A percentile compares a stretch with the other conserved stretches of the same genome.
phyloP scores from a whole-genome alignment of 2,888 invertebrate species.

The Drosophila mercatorum region DNA sequence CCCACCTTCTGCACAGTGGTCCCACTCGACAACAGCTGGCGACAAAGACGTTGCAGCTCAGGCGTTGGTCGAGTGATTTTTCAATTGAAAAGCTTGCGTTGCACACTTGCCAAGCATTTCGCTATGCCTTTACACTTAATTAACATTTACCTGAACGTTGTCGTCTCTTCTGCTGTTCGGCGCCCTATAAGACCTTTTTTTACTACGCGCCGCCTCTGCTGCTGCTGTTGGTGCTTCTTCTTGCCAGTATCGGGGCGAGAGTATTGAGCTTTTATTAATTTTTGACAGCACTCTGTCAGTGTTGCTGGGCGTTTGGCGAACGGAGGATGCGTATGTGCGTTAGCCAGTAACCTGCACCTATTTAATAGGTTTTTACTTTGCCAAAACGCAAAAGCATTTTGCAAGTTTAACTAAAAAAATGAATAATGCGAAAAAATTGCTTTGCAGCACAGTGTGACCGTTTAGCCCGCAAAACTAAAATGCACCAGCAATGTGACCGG shows the following conservation, averaged over 20 bases:
- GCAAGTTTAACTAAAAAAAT: slow-evolving; percentile 53
- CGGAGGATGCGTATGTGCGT: slow-evolving; percentile 15
- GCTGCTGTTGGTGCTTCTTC: slow-evolving; percentile 41
- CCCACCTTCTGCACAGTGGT: slow-evolving; percentile 2
- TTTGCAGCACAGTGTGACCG: slow-evolving; percentile 62
- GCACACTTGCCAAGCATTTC: slow-evolving; percentile 19
- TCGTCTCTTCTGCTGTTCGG: slow-evolving; percentile 26
- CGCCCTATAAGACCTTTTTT: slow-evolving; percentile 42
- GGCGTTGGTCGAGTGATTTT: slow-evolving; percentile 5
- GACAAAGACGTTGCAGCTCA: slow-evolving; percentile 31
- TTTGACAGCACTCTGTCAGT: slow-evolving; percentile 18
- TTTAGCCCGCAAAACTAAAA: slow-evolving; percentile 30
- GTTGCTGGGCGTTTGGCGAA: slow-evolving; percentile 13
- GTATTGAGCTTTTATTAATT: slow-evolving; percentile 54
- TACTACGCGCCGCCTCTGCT: slow-evolving; percentile 53
- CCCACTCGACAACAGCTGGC: slow-evolving; percentile 22
- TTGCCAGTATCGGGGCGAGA: slow-evolving; percentile 54
- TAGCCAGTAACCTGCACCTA: slow-evolving; percentile 27
- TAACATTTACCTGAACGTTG: slow-evolving; percentile 49
- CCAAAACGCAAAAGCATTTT: slow-evolving; percentile 49
- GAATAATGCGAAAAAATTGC: slow-evolving; percentile 69
- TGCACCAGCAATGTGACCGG: slow-evolving; percentile 2
- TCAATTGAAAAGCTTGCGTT: slow-evolving; percentile 12
- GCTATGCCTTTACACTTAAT: slow-evolving; percentile 31
- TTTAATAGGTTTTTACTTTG: slow-evolving; percentile 52